Evolutionary conservation across 2,113 vertebrate genomes (phyloP).

Genomic region (Fulmarus glacialis): DNA sequence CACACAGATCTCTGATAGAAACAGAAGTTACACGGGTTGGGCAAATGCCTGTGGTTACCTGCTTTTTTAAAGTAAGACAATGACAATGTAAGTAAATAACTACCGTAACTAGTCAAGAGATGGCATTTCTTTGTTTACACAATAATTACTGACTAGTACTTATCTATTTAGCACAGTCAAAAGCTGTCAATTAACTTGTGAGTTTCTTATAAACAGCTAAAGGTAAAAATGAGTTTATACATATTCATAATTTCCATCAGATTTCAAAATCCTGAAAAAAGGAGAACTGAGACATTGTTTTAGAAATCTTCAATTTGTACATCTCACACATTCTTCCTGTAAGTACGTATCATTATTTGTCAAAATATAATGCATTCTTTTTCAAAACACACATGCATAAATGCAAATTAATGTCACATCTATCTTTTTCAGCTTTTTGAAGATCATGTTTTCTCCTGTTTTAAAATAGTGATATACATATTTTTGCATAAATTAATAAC

Average conservation of each 20-base stretch:
- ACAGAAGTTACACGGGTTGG: background rate
- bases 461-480: background rate
- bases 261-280: background rate
- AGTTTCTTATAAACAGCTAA: background rate
- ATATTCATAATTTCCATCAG: background rate
- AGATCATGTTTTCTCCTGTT: background rate
- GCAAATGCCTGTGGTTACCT: background rate
- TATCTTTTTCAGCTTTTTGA: background rate
- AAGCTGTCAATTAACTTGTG: background rate
- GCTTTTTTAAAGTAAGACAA: background rate
- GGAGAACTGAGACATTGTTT: background rate
- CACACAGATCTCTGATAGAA: background rate
- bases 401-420: background rate
- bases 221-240: background rate
- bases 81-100: background rate
- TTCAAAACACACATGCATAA: background rate
- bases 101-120: background rate
- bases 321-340: background rate
- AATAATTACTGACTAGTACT: background rate
- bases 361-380: background rate
- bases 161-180: background rate
- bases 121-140: background rate
- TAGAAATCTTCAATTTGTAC: background rate
- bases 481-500: background rate
- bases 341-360: background rate